Conservation (phyloP, 2,113 vertebrate species). For the Carassius auratus region DNA sequence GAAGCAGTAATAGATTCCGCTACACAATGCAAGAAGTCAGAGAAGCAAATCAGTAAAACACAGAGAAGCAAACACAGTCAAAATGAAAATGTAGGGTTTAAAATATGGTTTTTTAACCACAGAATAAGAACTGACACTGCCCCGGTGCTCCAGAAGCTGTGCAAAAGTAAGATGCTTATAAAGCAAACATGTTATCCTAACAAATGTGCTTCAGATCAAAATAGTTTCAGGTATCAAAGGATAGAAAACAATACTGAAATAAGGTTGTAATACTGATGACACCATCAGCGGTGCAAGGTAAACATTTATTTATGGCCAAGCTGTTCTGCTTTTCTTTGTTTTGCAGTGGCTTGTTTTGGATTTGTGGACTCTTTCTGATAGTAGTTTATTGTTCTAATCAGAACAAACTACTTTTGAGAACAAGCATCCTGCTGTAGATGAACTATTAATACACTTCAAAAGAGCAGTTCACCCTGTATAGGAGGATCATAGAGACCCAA, state of each 20-base stretch:
- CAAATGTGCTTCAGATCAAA: slow-evolving; percentile 28
- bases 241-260: neutral
- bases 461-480: neutral
- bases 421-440: neutral
- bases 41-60: neutral
- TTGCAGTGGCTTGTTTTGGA: slow-evolving; percentile 30
- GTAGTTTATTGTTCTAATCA: slow-evolving; percentile 43
- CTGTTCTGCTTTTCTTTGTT: slow-evolving; percentile 14
- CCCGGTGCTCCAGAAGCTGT: neutral
- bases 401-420: slow-evolving; percentile 32
- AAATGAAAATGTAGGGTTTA: neutral
- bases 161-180: slow-evolving; percentile 43
- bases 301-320: neutral
- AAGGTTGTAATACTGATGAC: slow-evolving; percentile 45
- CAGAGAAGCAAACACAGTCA: neutral
- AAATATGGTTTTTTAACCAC: neutral
- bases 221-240: neutral
- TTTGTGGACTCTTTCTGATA: neutral
- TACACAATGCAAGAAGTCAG: neutral
- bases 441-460: slow-evolving; percentile 25
- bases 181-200: slow-evolving; percentile 36
- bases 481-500: neutral
- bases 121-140: neutral
- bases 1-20: neutral
- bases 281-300: slow-evolving; percentile 28